Conservation (phyloP, 2,797 vertebrate genomes). For the Tragopan temminckii region DNA sequence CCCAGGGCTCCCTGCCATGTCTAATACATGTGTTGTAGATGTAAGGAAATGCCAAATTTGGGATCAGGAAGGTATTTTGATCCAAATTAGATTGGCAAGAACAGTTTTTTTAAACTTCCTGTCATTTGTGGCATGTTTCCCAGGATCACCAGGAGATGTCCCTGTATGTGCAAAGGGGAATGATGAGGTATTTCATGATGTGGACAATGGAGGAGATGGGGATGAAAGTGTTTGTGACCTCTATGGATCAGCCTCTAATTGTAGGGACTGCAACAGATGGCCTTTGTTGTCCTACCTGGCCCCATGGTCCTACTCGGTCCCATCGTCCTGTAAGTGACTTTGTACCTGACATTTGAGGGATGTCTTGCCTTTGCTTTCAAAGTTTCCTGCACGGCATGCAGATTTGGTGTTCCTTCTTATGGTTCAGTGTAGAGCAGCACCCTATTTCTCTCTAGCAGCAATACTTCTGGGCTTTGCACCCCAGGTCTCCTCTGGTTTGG, state of each 20-base stretch:
- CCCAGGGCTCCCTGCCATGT: not conserved
- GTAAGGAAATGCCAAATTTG: not conserved
- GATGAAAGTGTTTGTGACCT: not conserved
- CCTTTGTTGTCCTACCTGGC: not conserved
- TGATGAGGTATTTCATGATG: not conserved
- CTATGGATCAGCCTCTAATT: not conserved
- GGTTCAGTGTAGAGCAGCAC: not conserved
- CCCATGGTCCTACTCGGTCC: not conserved
- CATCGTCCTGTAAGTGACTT: not conserved
- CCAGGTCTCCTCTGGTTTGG: not conserved
- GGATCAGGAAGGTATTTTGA: not conserved
- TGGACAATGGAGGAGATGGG: not conserved
- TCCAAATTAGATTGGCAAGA: not conserved
- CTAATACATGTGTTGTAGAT: not conserved
- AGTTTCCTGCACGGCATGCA: not conserved
- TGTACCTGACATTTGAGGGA: not conserved
- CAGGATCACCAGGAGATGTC: not conserved
- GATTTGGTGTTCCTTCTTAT: not conserved
- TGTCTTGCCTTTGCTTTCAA: conserved; percentile 7
- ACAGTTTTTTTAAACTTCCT: not conserved
- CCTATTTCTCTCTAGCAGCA: not conserved
- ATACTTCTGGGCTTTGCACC: not conserved
- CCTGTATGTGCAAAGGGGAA: not conserved
- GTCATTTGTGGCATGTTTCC: not conserved
- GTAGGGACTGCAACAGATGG: not conserved